These are phyloP conservation scores for Apodemia mormo DNA, from an alignment of 2,888 invertebrate species.

Conservation along the genomic window DNA sequence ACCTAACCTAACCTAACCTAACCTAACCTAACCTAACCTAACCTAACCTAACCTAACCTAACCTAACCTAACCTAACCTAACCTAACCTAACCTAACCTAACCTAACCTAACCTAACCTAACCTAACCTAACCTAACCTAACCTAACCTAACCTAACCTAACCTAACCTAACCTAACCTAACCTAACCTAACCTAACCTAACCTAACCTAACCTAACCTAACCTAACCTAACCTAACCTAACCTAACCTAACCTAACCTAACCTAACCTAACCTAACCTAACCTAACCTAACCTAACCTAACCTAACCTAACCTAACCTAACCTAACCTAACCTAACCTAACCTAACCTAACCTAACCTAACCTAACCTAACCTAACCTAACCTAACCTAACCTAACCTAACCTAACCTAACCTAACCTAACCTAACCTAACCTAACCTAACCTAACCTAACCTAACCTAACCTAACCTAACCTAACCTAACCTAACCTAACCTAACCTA, in stretches of 20 bases:
- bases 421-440: conserved; percentile 23
- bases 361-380: conserved; percentile 35
- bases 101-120: conserved; percentile 21
- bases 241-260: conserved; percentile 29
- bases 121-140: conserved; percentile 24
- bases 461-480: conserved; percentile 27
- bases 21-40: conserved; percentile 28
- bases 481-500: conserved; percentile 27
- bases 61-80: conserved; percentile 23
- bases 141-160: conserved; percentile 24
- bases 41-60: conserved; percentile 26
- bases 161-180: conserved; percentile 27
- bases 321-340: conserved; percentile 35
- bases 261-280: conserved; percentile 30
- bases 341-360: conserved; percentile 35
- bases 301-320: conserved; percentile 29
- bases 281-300: conserved; percentile 29
- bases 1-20: conserved; percentile 28
- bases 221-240: conserved; percentile 28
- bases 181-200: conserved; percentile 30
- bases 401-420: conserved; percentile 34
- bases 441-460: conserved; percentile 27
- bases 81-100: conserved; percentile 28
- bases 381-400: conserved; percentile 36
- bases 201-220: conserved; percentile 26